Evolutionary conservation across 2,113 vertebrate species (phyloP).

Genomic region (Seriola dumerili): DNA sequence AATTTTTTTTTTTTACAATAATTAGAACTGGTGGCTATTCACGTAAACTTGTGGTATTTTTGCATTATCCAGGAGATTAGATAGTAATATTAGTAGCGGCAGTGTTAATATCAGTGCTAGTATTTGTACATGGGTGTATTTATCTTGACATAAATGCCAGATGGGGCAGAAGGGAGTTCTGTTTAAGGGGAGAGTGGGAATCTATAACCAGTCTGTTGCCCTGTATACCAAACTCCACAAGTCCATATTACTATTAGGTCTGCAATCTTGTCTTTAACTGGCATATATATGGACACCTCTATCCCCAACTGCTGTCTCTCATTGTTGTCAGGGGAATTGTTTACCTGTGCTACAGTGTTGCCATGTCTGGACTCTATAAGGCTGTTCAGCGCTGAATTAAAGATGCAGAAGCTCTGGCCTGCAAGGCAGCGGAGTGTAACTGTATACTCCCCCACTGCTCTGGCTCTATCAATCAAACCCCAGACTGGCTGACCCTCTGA

Average conservation of each 20-base stretch:
- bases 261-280: slow-evolving; percentile 31
- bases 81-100: neutral
- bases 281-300: slow-evolving; percentile 7
- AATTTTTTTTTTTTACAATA: neutral
- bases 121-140: slow-evolving; percentile 9
- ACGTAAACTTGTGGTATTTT: neutral
- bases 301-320: slow-evolving; percentile 18
- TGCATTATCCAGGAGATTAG: neutral
- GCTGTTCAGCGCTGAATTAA: slow-evolving; percentile 60
- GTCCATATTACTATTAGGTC: slow-evolving; percentile 1
- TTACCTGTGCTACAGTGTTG: slow-evolving; percentile 55
- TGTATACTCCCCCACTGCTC: slow-evolving; percentile 56
- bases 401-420: slow-evolving; percentile 51
- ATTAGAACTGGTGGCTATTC: neutral
- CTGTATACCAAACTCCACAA: slow-evolving; percentile 18
- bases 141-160: slow-evolving; percentile 10
- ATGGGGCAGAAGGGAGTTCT: slow-evolving; percentile 5
- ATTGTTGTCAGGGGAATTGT: slow-evolving; percentile 63
- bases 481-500: slow-evolving; percentile 65
- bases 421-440: slow-evolving; percentile 66
- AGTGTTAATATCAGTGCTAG: neutral
- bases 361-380: slow-evolving; percentile 55
- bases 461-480: slow-evolving; percentile 72
- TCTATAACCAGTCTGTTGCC: slow-evolving; percentile 18
- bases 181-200: neutral